Evolutionary conservation across 1,140 invertebrate genomes (phyloP).

Genomic region (Cepaea nemoralis): DNA sequence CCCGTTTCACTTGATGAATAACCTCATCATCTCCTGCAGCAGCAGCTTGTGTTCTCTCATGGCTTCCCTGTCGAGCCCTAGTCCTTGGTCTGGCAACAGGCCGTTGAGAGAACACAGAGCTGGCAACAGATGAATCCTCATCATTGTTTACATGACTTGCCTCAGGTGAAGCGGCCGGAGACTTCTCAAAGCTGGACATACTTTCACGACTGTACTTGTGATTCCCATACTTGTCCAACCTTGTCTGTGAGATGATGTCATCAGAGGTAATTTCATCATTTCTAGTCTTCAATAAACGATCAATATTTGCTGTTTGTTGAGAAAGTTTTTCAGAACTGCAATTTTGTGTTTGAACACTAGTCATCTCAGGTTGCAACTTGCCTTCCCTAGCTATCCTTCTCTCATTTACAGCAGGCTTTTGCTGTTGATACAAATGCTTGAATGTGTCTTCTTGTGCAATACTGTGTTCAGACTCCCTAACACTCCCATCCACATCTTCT

Average conservation of each 20-base stretch:
- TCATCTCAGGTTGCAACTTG: background rate
- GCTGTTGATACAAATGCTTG: background rate
- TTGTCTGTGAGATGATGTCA: background rate
- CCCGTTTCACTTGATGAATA: background rate
- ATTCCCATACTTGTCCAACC: background rate
- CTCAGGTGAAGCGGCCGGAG: background rate
- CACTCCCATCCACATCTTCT: background rate
- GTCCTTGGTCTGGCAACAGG: background rate
- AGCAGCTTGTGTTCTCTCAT: background rate
- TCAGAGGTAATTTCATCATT: background rate
- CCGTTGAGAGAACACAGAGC: background rate
- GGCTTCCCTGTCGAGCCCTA: background rate
- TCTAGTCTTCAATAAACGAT: background rate
- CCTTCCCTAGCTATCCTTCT: conserved; percentile 7
- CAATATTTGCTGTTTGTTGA: background rate
- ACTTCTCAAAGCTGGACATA: background rate
- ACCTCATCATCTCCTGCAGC: background rate
- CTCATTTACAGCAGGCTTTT: conserved; percentile 15
- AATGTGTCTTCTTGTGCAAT: background rate
- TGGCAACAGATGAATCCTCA: background rate
- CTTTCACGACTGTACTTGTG: background rate
- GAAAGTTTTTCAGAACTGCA: background rate
- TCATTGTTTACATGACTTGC: background rate
- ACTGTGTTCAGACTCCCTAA: background rate
- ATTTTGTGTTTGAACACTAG: background rate